Percentiles rank a stretch among this genome's conserved stretches.
phyloP scores from a whole-genome alignment of 2,797 vertebrate species.

The Dallia pectoralis region DNA sequence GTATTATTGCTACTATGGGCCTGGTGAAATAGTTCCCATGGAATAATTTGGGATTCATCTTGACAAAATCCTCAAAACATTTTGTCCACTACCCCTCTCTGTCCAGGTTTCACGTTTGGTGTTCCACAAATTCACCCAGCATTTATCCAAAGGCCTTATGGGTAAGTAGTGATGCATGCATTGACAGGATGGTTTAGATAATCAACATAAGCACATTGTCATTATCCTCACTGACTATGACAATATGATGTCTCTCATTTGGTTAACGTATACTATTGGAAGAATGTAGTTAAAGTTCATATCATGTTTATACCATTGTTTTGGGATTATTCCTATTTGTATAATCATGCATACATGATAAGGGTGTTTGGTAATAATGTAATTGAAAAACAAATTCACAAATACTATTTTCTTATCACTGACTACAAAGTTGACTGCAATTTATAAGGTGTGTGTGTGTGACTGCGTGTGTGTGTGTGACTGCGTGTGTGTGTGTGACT shows the following conservation, averaged over 20 bases:
- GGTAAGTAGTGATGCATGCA: conserved; percentile 80
- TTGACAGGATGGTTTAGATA: conserved; percentile 9
- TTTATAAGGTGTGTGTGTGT: conserved; percentile 42
- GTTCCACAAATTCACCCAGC: conserved; percentile 98
- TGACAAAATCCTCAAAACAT: background rate
- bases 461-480: conserved; percentile 15
- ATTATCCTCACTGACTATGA: background rate
- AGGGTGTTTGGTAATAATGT: conserved; percentile 29
- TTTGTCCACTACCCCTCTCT: conserved; percentile 39
- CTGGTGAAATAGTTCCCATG: background rate
- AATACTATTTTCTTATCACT: conserved; percentile 14
- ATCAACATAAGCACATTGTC: background rate
- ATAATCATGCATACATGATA: conserved; percentile 23
- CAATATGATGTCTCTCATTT: background rate
- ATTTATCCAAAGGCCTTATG: conserved; percentile 98
- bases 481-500: conserved; percentile 1
- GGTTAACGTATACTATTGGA: background rate
- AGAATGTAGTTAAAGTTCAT: conserved; percentile 18
- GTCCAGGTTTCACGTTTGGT: conserved; percentile 94
- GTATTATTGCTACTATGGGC: background rate
- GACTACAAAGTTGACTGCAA: conserved; percentile 42
- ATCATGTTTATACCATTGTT: conserved; percentile 12
- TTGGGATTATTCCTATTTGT: conserved; percentile 28
- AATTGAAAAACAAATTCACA: conserved; percentile 28
- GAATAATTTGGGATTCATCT: background rate